Evolutionary conservation across 1,140 invertebrate genomes (phyloP).

Genomic region (Hylaeus anthracinus): DNA sequence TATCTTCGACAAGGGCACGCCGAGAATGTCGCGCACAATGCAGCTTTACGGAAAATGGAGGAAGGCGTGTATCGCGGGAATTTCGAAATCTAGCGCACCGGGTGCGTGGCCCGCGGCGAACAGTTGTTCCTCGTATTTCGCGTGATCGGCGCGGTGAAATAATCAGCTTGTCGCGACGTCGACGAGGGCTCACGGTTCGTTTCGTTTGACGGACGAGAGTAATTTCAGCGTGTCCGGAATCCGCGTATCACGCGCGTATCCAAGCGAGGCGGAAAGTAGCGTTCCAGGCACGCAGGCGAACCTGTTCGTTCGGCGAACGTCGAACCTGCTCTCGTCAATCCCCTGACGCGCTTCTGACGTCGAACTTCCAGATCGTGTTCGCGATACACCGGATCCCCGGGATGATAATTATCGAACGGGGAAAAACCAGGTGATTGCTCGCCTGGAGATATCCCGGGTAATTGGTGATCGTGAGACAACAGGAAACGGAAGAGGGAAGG

Average conservation of each 20-base stretch:
- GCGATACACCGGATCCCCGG: too few relatives aligned
- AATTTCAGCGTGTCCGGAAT: constrained; percentile 60
- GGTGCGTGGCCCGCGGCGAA: constrained; percentile 17
- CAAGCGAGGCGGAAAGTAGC: constrained; percentile 43
- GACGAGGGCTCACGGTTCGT: constrained; percentile 55
- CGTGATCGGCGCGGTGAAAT: constrained; percentile 53
- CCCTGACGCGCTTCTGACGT: neutral
- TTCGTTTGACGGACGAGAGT: constrained; percentile 57
- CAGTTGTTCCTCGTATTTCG: constrained; percentile 50
- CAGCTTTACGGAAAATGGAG: neutral
- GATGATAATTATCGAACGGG: neutral
- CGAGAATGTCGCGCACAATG: constrained; percentile 36
- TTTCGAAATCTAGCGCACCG: constrained; percentile 41
- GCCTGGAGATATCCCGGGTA: neutral
- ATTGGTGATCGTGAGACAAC: neutral
- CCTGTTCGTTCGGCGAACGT: constrained; percentile 6
- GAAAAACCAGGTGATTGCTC: neutral
- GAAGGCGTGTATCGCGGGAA: constrained; percentile 33
- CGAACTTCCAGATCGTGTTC: neutral
- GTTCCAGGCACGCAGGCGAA: constrained; percentile 50
- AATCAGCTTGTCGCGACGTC: constrained; percentile 63
- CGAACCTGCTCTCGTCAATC: neutral
- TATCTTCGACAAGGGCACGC: constrained; percentile 29
- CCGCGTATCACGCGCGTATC: constrained; percentile 55
- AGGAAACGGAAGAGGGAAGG: too few relatives aligned